Percentiles rank a stretch among this genome's conserved stretches.
phyloP scores from a whole-genome alignment of 2,797 vertebrate genomes.

The Sphenopsis melanotis region DNA sequence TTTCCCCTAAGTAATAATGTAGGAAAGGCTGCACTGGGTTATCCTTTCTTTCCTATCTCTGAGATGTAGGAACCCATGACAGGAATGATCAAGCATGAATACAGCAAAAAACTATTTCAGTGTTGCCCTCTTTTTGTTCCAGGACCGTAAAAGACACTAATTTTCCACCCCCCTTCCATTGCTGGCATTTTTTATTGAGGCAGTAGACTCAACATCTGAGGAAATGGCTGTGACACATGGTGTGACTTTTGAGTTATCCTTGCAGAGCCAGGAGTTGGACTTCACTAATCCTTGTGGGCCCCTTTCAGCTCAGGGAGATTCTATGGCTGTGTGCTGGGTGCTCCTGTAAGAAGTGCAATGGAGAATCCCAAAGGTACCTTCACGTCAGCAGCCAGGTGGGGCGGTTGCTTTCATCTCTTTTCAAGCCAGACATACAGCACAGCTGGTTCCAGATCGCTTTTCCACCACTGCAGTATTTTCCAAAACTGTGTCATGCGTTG shows the following conservation, averaged over 20 bases:
- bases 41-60: not conserved
- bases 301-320: not conserved
- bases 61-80: not conserved
- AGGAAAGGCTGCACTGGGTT: not conserved
- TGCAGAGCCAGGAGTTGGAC: not conserved
- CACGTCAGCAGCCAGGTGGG: accelerated
- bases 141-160: not conserved
- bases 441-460: not conserved
- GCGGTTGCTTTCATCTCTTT: not conserved
- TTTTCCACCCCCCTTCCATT: not conserved
- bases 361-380: not conserved
- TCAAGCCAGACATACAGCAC: not conserved
- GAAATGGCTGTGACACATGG: not conserved
- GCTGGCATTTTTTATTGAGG: not conserved
- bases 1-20: not conserved
- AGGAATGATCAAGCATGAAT: not conserved
- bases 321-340: not conserved
- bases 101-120: not conserved
- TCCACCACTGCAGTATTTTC: not conserved
- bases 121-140: not conserved
- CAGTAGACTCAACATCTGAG: not conserved
- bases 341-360: not conserved
- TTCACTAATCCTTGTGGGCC: not conserved
- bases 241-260: not conserved
- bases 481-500: not conserved